These are phyloP conservation scores for Zapornia atra DNA, from an alignment of 2,113 vertebrate species.

Conservation along the genomic window DNA sequence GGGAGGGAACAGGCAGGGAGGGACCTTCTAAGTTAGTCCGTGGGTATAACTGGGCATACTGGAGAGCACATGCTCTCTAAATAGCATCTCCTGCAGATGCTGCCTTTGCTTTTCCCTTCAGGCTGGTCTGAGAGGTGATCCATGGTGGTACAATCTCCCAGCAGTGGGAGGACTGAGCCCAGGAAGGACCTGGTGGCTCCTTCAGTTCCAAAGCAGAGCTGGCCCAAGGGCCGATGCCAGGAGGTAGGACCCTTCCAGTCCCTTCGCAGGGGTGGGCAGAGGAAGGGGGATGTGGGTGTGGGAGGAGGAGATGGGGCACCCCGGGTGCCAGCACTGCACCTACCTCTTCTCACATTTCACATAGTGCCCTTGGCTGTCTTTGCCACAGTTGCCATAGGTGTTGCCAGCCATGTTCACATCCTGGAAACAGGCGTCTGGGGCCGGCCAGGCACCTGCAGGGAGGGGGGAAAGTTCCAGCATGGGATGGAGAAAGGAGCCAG, in stretches of 20 bases:
- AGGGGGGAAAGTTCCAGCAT: accelerated
- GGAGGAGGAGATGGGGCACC: neutral
- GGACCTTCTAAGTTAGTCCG: neutral
- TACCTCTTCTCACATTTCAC: slow-evolving; percentile 86
- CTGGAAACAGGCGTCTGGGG: slow-evolving; percentile 88
- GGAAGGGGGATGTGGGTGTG: accelerated
- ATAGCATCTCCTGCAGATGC: neutral
- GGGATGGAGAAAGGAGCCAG: neutral
- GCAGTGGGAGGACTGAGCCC: neutral
- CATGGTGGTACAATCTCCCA: neutral
- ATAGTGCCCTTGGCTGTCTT: slow-evolving; percentile 80
- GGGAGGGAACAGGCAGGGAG: neutral
- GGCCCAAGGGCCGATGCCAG: neutral
- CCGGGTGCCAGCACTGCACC: neutral
- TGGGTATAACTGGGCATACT: neutral
- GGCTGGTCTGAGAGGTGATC: neutral
- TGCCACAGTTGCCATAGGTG: slow-evolving; percentile 90
- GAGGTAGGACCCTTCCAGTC: neutral
- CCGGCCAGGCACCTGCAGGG: slow-evolving; percentile 85
- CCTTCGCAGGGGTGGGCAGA: neutral
- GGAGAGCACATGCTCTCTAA: accelerated
- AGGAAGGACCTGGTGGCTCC: neutral
- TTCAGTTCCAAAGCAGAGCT: accelerated
- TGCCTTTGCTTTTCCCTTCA: neutral
- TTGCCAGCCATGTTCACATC: slow-evolving; percentile 89